These are phyloP conservation scores for Platichthys stellatus DNA, from an alignment of 2,113 vertebrate species.

Conservation along the genomic window DNA sequence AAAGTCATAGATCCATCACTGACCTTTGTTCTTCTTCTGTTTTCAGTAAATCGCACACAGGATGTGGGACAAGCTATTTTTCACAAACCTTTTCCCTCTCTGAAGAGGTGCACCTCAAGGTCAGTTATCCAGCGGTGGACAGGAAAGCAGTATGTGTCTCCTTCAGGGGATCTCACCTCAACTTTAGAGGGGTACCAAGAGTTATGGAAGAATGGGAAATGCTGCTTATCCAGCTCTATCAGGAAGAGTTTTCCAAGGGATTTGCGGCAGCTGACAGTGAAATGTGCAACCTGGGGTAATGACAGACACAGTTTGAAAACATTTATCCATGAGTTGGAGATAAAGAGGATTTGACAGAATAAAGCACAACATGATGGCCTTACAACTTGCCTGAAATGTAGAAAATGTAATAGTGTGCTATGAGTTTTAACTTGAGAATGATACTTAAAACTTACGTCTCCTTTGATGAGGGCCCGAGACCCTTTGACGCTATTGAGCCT, in stretches of 20 bases:
- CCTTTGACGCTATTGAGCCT: neutral
- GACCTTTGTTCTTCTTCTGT: neutral
- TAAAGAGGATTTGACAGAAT: neutral
- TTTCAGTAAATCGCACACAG: neutral
- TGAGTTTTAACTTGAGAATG: neutral
- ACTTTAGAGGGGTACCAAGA: slow-evolving; percentile 71
- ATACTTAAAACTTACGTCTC: slow-evolving; percentile 48
- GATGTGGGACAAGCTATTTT: neutral
- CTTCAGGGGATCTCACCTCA: slow-evolving; percentile 53
- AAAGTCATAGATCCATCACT: no score
- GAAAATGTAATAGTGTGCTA: neutral
- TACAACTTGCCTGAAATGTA: neutral
- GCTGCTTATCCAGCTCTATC: slow-evolving; percentile 64
- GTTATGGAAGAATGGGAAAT: slow-evolving; percentile 19
- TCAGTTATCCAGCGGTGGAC: slow-evolving; percentile 70
- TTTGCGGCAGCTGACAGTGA: slow-evolving; percentile 26
- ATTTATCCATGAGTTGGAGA: neutral
- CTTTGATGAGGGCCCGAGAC: neutral
- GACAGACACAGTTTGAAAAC: neutral
- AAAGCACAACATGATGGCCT: neutral
- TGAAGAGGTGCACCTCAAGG: slow-evolving; percentile 40
- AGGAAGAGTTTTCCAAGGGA: slow-evolving; percentile 67
- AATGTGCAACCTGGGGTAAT: slow-evolving; percentile 23
- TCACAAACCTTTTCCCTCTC: slow-evolving; percentile 69
- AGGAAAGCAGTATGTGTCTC: slow-evolving; percentile 61